Percentiles rank a stretch among this genome's conserved stretches.
These are phyloP conservation scores for Rhinatrema bivittatum DNA, from an alignment of 2,797 vertebrate species.

Conservation along the genomic window DNA sequence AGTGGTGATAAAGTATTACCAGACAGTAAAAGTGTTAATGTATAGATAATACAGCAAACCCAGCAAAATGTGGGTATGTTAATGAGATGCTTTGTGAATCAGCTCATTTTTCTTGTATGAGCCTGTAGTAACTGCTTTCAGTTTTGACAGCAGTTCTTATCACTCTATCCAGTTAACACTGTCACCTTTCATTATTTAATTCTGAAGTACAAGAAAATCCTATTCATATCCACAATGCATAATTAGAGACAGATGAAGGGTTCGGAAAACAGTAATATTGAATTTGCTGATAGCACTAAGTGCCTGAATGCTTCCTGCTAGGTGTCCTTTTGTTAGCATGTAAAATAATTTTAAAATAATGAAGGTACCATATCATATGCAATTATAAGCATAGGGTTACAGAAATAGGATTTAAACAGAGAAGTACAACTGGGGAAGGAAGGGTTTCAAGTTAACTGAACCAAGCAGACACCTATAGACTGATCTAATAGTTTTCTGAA, in stretches of 20 bases:
- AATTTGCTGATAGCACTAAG: slow-evolving; percentile 13
- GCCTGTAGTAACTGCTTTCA: slow-evolving; percentile 25
- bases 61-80: too few species aligned
- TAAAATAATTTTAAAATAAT: slow-evolving; percentile 19
- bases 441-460: too few species aligned
- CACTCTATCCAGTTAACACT: slow-evolving; percentile 27
- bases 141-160: slow-evolving; percentile 36
- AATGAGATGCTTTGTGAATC: slow-evolving; percentile 33
- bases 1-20: too few species aligned
- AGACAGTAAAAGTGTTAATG: too few species aligned
- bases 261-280: slow-evolving; percentile 21
- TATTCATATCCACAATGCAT: slow-evolving; percentile 35
- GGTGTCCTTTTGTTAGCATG: slow-evolving; percentile 14
- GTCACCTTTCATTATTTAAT: slow-evolving; percentile 40
- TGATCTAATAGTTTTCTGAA: too few species aligned
- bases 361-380: slow-evolving; percentile 15
- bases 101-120: slow-evolving; percentile 39
- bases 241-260: slow-evolving; percentile 27
- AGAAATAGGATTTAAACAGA: slow-evolving; percentile 14
- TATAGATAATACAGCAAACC: too few species aligned
- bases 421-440: too few species aligned
- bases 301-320: slow-evolving; percentile 10
- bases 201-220: slow-evolving; percentile 29
- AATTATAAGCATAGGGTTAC: slow-evolving; percentile 15
- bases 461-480: too few species aligned